phyloP scores from a whole-genome alignment of 1,140 invertebrate genomes.

The Drosophila saltans region DNA sequence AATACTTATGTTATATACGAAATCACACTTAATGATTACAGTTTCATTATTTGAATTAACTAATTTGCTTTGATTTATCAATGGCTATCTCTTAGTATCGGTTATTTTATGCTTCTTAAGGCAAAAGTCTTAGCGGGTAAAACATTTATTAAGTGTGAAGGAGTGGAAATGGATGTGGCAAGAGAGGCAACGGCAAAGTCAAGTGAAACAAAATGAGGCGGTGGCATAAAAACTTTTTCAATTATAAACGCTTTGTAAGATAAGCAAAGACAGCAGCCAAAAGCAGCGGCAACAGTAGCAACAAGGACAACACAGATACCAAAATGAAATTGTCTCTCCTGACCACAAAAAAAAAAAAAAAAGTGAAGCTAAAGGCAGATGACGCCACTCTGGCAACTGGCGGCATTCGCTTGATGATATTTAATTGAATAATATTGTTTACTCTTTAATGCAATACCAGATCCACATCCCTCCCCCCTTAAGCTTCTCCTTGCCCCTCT shows the following conservation, averaged over 20 bases:
- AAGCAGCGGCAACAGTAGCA: slow-evolving; percentile 14
- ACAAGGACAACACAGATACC: slow-evolving; percentile 6
- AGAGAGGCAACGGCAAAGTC: slow-evolving; percentile 36
- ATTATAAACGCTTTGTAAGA: slow-evolving; percentile 62
- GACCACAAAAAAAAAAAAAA: slow-evolving; percentile 8
- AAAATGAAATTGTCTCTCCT: slow-evolving; percentile 12
- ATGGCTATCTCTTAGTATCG: background rate
- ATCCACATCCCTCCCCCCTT: no score
- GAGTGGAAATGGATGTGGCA: no score
- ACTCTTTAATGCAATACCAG: background rate
- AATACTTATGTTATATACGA: no score
- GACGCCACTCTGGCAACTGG: slow-evolving; percentile 41
- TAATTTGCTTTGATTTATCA: background rate
- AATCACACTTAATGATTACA: no score
- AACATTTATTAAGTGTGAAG: slow-evolving; percentile 62
- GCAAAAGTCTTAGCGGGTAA: background rate
- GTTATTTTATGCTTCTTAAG: background rate
- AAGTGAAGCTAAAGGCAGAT: slow-evolving; percentile 8
- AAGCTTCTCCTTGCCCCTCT: no score
- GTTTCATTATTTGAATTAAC: no score
- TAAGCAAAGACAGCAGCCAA: slow-evolving; percentile 35
- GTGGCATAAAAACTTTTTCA: slow-evolving; percentile 68
- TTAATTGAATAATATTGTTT: slow-evolving; percentile 58
- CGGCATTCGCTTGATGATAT: slow-evolving; percentile 40
- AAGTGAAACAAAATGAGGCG: slow-evolving; percentile 43